Base-by-base conservation (phyloP, 2,888 invertebrate genomes). In the Cephus nigrinus region DNA sequence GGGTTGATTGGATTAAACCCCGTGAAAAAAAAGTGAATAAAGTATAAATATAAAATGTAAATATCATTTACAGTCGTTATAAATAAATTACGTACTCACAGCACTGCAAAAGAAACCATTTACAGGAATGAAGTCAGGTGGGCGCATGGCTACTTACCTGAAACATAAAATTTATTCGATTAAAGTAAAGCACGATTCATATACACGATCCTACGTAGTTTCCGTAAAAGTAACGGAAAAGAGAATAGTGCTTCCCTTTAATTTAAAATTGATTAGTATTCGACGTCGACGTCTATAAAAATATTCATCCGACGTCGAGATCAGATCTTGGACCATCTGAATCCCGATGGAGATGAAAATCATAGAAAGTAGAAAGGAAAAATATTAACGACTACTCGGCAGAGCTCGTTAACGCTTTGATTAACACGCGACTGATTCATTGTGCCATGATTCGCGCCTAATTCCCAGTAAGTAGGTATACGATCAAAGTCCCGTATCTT, bases 401-500 rank as follows among this genome's bases (percentile, higher is more conserved):
- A 85, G 84, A 85, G 84, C 84, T 87, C 86, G 86, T 88, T 88
- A 88, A 85, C 86, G 86, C 83, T 88, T 87, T 86, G 86, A 88
- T 88, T 86, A 87, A 84, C 82, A 80, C 82, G 83, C 82, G 82
- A 81, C 83, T 82, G 81, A 80, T 81, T 79, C 75, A 77, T 74
- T 74, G 75, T 79, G 15, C 15, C 40, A 40, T 15, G 23, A 55
- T 55, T 71, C 11, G 71, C 71, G 11, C 4, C 71, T 31, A 32
- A 32, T 33, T 31, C 31, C 71, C 31, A 30, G 69, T 35, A 69
- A 68, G 74, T 68, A 35, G 55, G 82, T 81, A 86, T 81, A 83
- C 82, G 84, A 86, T 86, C 86, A 83, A 86, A 86, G 84, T 86
- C 76, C 77, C 71, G 73, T 74, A 76, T 74, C 80, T 76, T 77